Conservation (phyloP, 2,113 vertebrate species). For the Bambusicola thoracicus region DNA sequence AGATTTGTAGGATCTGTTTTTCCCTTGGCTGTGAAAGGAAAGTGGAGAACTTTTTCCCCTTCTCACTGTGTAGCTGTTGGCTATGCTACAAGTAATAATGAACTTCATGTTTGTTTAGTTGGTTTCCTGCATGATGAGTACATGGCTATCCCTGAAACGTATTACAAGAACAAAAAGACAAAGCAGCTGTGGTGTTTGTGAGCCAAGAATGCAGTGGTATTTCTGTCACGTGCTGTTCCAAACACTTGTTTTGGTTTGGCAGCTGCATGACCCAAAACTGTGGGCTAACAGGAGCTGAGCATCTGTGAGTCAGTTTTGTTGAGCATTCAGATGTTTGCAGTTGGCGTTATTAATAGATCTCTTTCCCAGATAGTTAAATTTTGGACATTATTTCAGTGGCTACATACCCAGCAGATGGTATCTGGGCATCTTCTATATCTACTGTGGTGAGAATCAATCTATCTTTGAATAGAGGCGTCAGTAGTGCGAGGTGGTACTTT, state of each 20-base stretch:
- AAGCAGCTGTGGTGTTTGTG: neutral
- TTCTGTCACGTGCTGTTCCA: fast-evolving
- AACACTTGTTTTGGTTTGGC: neutral
- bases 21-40: neutral
- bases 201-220: fast-evolving
- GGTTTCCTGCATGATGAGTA: neutral
- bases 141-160: neutral
- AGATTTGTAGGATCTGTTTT: neutral
- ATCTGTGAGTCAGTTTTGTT: neutral
- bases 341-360: neutral
- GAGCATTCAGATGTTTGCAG: neutral
- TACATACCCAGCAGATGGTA: neutral
- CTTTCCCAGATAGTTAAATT: neutral
- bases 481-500: neutral
- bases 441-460: neutral
- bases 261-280: neutral
- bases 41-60: neutral
- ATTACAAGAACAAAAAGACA: neutral
- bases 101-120: neutral
- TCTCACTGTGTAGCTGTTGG: neutral
- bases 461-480: neutral
- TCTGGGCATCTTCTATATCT: neutral
- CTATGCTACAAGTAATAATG: neutral
- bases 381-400: neutral
- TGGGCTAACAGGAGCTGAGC: neutral